These are phyloP conservation scores for Resseliella maxima DNA, from an alignment of 2,888 invertebrate species.

Conservation along the genomic window DNA sequence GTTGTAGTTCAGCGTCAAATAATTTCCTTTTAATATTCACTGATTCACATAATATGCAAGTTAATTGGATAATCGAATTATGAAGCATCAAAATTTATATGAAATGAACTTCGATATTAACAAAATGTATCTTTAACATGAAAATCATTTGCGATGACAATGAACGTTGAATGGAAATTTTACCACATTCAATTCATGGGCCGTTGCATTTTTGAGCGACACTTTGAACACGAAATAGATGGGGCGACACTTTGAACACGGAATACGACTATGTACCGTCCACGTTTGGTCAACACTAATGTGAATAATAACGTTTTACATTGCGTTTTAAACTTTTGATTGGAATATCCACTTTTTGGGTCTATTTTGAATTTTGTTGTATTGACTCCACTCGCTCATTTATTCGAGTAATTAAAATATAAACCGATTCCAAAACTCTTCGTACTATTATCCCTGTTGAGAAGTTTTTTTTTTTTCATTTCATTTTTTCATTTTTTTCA, in stretches of 20 bases:
- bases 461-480: not conserved
- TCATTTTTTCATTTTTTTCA: not conserved
- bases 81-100: constrained; percentile 47
- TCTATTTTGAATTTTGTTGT: too few relatives aligned
- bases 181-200: not conserved
- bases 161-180: not conserved
- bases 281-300: too few relatives aligned
- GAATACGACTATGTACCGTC: too few relatives aligned
- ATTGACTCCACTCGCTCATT: too few relatives aligned
- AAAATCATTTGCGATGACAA: not conserved
- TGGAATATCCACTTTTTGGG: too few relatives aligned
- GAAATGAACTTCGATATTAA: constrained; percentile 54
- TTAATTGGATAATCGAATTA: constrained; percentile 55
- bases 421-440: too few relatives aligned
- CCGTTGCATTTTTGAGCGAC: not conserved
- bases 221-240: not conserved
- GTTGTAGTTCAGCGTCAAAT: constrained; percentile 1
- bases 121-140: constrained; percentile 12
- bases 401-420: too few relatives aligned
- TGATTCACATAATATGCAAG: constrained; percentile 45
- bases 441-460: too few relatives aligned
- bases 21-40: constrained; percentile 53
- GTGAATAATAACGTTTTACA: too few relatives aligned
- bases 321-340: too few relatives aligned
- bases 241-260: too few relatives aligned